phyloP scores from a whole-genome alignment of 64 coral and sea anemone genomes.

The Stichodactyla mertensii region DNA sequence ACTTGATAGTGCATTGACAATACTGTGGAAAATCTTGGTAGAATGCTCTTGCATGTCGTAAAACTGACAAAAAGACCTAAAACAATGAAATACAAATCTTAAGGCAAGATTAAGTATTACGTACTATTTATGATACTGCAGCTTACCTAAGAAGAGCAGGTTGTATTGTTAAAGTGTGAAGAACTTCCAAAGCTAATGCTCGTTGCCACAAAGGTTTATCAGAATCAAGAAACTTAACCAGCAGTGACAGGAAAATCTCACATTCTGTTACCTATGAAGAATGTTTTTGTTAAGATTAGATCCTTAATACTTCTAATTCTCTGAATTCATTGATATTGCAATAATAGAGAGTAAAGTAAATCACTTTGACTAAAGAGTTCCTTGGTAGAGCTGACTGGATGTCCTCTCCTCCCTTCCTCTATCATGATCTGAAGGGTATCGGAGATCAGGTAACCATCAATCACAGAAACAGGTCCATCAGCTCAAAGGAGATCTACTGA shows the following conservation, averaged over 20 bases:
- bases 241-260: constrained; percentile 91
- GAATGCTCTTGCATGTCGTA: constrained; percentile 99
- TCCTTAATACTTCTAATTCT: neutral
- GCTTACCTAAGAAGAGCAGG: constrained; percentile 76
- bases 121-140: neutral
- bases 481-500: too few species aligned
- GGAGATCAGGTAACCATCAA: too few species aligned
- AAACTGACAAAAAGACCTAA: constrained; percentile 88
- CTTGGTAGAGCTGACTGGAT: too few species aligned
- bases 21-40: constrained; percentile 92
- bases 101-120: neutral
- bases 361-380: too few species aligned
- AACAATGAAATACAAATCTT: neutral
- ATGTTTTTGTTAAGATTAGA: neutral
- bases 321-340: too few species aligned
- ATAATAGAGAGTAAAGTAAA: too few species aligned
- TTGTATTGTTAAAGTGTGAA: constrained; percentile 78
- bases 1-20: constrained; percentile 92
- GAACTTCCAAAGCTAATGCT: constrained; percentile 85
- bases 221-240: constrained; percentile 91
- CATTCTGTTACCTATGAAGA: constrained; percentile 84
- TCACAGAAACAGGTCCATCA: too few species aligned
- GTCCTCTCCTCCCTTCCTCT: too few species aligned
- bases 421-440: too few species aligned
- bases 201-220: constrained; percentile 93